These are phyloP conservation scores for Eudorcas thomsonii DNA, from an alignment of 2,113 vertebrate species.

Conservation along the genomic window DNA sequence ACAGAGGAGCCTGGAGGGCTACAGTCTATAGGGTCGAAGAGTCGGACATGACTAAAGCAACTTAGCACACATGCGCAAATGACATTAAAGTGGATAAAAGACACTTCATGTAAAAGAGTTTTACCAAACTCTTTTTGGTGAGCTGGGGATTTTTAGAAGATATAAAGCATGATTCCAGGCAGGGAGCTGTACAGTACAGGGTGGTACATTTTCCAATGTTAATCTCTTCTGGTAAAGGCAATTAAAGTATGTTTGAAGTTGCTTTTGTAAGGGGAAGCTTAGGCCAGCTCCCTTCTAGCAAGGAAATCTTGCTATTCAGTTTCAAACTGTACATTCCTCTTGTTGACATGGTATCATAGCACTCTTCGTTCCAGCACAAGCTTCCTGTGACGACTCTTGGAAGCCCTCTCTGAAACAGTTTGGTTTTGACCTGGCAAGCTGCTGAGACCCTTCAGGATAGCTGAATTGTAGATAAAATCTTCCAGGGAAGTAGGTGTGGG, in stretches of 20 bases:
- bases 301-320: neutral
- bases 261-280: neutral
- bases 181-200: neutral
- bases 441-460: neutral
- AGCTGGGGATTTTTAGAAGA: conserved; percentile 36
- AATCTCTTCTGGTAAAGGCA: neutral
- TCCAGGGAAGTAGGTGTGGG: conserved; percentile 66
- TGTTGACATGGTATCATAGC: neutral
- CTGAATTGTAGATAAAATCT: conserved; percentile 33
- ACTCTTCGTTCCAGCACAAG: neutral
- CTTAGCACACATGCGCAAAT: neutral
- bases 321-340: neutral
- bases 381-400: conserved; percentile 35
- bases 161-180: neutral
- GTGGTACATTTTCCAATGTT: neutral
- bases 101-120: neutral
- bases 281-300: neutral
- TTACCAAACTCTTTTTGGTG: conserved; percentile 17
- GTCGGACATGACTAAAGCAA: neutral
- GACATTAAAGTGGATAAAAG: neutral
- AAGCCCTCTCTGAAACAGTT: neutral
- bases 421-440: neutral
- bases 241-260: neutral
- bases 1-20: neutral
- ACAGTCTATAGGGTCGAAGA: neutral